Evolutionary conservation across 2,888 invertebrate genomes (phyloP).

Genomic region (Apotomis capreana): DNA sequence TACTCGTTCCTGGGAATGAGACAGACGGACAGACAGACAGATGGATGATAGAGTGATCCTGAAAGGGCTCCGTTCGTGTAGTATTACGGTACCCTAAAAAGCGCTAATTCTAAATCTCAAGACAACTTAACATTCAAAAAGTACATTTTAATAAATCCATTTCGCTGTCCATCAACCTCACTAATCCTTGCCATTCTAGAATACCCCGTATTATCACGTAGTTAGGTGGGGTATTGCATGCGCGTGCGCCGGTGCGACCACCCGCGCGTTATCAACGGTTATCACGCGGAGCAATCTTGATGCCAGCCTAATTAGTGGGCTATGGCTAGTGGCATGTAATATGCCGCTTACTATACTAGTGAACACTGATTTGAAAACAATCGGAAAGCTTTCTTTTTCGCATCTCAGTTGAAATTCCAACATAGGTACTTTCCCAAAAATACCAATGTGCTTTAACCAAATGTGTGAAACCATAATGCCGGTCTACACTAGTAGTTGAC

Average conservation of each 20-base stretch:
- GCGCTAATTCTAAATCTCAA: neutral
- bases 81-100: neutral
- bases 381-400: neutral
- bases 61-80: too few relatives aligned
- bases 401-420: too few relatives aligned
- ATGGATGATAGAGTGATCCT: too few relatives aligned
- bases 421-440: too few relatives aligned
- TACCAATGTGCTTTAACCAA: too few relatives aligned
- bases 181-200: constrained; percentile 23
- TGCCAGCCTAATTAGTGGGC: constrained; percentile 70
- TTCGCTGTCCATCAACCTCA: constrained; percentile 30
- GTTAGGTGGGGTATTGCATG: too few relatives aligned
- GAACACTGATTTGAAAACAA: too few relatives aligned
- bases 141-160: constrained; percentile 31
- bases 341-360: constrained; percentile 48
- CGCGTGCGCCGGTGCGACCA: constrained; percentile 53
- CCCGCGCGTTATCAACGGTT: constrained; percentile 59
- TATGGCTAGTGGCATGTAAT: constrained; percentile 49
- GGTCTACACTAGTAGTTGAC: too few relatives aligned
- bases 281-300: constrained; percentile 60
- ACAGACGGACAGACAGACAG: too few relatives aligned
- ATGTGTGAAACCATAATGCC: too few relatives aligned
- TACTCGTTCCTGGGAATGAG: too few relatives aligned
- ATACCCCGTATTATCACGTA: constrained; percentile 11
- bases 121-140: constrained; percentile 14